phyloP scores from a whole-genome alignment of 1,140 invertebrate species.

The Sitodiplosis mosellana region DNA sequence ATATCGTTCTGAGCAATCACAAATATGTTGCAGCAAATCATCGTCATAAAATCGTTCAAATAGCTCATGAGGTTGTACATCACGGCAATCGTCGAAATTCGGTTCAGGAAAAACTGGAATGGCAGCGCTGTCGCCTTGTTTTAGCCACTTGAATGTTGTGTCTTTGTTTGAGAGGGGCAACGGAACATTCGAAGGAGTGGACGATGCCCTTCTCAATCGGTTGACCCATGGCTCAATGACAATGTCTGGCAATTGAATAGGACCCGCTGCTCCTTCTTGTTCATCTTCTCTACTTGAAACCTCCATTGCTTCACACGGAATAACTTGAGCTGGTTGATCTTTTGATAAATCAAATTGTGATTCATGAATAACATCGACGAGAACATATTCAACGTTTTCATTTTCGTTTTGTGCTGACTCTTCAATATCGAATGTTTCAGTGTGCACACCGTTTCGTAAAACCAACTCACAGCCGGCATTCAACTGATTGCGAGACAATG shows the following conservation, averaged over 20 bases:
- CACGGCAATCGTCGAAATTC: conserved; percentile 3
- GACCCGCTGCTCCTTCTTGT: background rate
- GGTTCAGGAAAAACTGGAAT: conserved; percentile 2
- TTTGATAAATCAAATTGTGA: background rate
- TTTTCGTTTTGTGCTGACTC: background rate
- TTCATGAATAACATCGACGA: background rate
- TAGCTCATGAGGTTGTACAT: background rate
- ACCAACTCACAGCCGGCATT: background rate
- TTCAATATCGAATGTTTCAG: background rate
- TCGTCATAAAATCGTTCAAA: conserved; percentile 3
- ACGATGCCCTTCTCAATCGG: background rate
- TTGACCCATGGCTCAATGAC: background rate
- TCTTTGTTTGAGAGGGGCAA: background rate
- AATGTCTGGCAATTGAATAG: background rate
- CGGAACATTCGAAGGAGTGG: background rate
- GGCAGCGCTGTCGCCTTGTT: background rate
- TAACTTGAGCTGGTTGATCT: background rate
- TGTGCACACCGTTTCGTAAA: background rate
- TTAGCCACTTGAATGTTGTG: conserved; percentile 1
- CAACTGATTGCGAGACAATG: background rate
- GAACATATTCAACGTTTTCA: background rate
- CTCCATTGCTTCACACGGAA: too few relatives aligned
- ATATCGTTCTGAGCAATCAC: background rate
- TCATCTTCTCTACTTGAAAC: background rate
- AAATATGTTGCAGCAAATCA: conserved; percentile 1